Evolutionary conservation across 1,140 invertebrate genomes (phyloP).

Genomic region (Carposina sasakii): DNA sequence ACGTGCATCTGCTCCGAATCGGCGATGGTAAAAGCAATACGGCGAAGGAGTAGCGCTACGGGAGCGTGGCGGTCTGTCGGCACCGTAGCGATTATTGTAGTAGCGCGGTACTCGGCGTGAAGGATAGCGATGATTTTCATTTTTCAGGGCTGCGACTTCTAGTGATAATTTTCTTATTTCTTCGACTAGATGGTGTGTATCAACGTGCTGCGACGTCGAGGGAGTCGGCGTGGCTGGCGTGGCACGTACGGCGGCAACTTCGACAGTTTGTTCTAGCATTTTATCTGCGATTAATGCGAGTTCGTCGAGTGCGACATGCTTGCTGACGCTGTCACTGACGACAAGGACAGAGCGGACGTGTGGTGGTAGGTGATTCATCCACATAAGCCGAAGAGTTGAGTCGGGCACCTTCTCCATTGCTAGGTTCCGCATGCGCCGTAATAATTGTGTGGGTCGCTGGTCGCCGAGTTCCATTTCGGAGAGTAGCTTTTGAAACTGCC

Average conservation of each 20-base stretch:
- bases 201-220: too few relatives aligned
- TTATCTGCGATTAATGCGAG: slow-evolving; percentile 21
- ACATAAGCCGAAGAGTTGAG: slow-evolving; percentile 13
- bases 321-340: neutral
- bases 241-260: neutral
- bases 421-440: slow-evolving; percentile 20
- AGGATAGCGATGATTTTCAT: too few relatives aligned
- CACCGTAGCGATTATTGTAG: too few relatives aligned
- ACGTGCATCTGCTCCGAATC: neutral
- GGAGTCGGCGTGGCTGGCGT: too few relatives aligned
- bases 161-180: neutral
- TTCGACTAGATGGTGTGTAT: neutral
- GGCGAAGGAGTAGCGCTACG: too few relatives aligned
- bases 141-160: neutral
- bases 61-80: slow-evolving; percentile 2
- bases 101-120: neutral
- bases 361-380: slow-evolving; percentile 10
- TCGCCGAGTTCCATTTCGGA: slow-evolving; percentile 25
- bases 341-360: neutral
- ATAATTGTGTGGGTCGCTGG: slow-evolving; percentile 25
- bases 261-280: neutral
- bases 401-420: slow-evolving; percentile 7
- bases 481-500: slow-evolving; percentile 23
- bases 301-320: too few relatives aligned
- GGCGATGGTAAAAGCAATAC: slow-evolving; percentile 13